Percentiles rank a stretch among this genome's conserved stretches.
Evolutionary conservation across 2,113 vertebrate species (phyloP).

Genomic region (Lota lota): DNA sequence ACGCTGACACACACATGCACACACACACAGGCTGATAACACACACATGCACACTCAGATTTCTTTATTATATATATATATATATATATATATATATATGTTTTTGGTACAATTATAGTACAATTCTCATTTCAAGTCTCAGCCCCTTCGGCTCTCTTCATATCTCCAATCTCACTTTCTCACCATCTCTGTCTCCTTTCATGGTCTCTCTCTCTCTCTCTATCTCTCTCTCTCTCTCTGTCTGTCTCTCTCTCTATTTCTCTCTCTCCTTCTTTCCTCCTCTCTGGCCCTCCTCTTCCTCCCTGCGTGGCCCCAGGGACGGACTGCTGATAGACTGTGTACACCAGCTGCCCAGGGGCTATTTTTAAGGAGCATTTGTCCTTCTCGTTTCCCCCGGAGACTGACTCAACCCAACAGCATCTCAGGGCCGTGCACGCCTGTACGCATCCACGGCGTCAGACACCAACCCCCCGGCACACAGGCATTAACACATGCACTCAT

Average conservation of each 20-base stretch:
- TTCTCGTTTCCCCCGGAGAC: constrained; percentile 72
- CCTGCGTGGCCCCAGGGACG: constrained; percentile 69
- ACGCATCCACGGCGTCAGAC: constrained; percentile 23
- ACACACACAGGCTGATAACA: neutral
- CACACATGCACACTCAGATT: neutral
- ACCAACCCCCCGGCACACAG: constrained; percentile 48
- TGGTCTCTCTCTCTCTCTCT: constrained; percentile 53
- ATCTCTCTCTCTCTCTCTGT: constrained; percentile 41
- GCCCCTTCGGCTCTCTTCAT: neutral
- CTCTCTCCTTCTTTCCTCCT: neutral
- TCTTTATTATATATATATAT: no score
- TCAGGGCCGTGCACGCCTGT: constrained; percentile 50
- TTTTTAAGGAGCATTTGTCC: constrained; percentile 81
- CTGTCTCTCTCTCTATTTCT: constrained; percentile 38
- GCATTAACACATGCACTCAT: constrained; percentile 75
- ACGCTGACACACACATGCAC: neutral
- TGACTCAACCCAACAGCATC: constrained; percentile 76
- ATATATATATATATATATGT: no score
- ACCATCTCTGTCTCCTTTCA: constrained; percentile 24
- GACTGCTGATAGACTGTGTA: constrained; percentile 77
- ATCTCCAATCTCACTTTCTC: neutral
- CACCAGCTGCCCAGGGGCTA: constrained; percentile 74
- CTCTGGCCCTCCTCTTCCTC: constrained; percentile 15
- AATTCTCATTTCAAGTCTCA: neutral
- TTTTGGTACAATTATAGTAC: neutral